These are phyloP conservation scores for Poeciliopsis presidionis DNA, from an alignment of 2,797 vertebrate species.

Conservation along the genomic window DNA sequence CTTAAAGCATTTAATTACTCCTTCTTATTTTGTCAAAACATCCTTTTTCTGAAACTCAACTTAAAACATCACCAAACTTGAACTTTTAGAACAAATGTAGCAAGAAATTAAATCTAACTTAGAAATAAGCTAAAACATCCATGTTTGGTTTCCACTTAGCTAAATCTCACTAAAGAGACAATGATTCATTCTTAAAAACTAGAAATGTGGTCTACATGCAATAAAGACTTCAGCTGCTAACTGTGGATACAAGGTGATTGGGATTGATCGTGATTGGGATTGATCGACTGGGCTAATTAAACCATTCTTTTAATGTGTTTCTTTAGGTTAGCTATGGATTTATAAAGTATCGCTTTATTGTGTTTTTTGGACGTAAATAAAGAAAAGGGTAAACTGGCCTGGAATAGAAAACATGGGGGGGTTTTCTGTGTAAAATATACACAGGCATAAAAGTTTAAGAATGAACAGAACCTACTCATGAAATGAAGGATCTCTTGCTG, in stretches of 20 bases:
- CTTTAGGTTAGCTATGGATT: no score
- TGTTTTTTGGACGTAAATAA: no score
- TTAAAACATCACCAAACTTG: background rate
- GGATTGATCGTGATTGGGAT: no score
- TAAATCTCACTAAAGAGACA: background rate
- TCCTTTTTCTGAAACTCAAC: background rate
- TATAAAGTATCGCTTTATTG: no score
- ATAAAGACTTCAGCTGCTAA: background rate
- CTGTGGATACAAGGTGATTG: no score
- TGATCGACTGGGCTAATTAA: no score
- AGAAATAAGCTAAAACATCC: background rate
- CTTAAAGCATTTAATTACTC: background rate
- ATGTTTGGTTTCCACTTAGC: background rate
- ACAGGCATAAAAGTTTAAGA: background rate
- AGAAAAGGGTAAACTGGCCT: no score
- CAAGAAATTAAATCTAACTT: background rate
- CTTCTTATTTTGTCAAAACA: background rate
- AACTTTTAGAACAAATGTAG: background rate
- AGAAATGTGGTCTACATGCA: background rate
- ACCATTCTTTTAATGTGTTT: no score
- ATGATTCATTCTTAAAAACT: background rate
- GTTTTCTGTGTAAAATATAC: no score
- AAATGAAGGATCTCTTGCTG: background rate
- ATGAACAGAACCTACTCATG: background rate
- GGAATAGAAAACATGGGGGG: no score